Evolutionary conservation across 23 tunicate species (phyloP), one percentile per base, ranked within the genome.

Genomic region (Botrylloides violaceus): DNA sequence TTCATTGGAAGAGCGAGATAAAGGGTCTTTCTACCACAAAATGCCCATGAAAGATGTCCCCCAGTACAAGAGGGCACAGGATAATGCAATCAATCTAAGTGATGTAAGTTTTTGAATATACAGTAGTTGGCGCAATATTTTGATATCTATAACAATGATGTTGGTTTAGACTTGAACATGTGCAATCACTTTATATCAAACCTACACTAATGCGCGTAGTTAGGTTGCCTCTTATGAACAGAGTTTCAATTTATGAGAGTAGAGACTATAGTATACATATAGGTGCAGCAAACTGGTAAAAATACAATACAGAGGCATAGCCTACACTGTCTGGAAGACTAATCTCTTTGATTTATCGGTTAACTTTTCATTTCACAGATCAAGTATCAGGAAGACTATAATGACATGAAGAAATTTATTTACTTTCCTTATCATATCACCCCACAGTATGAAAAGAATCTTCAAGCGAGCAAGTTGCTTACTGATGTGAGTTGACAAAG

Each of bases 371-470:
- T n/a, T 1, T 71, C n/a, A n/a, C 34, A 75, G 79, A 64, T 36
- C 32, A 82, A 88, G 36, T 94, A 94, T 89, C 74, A 70, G 35
- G 95, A 86, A 77, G 98, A 86, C 4, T 94, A 94, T 68, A 76
- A 86, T 59, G 95, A 94, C n/a, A 77, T 72, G 82, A 88, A 88
- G 59, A 71, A 86, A 35, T 86, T 66, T 34, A 71, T 88, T 23
- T 94, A 94, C 64, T 94, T 81, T 66, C 98, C 98, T 19, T 88
- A 86, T 58, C 89, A 86, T 36, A 81, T 94, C 80, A 94, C 98
- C 36, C 98, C 89, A 0, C 94, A 81, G 62, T 94, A 86, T 66
- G 98, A 94, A 61, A 86, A 70, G 62, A 53, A 82, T 23, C 23
- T 49, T 2, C 78, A 68, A 39, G 80, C 88, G 3, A 82, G 76